Evolutionary conservation across 92 coral and sea anemone species (phyloP).

Genomic region (Phymanthus crucifer): DNA sequence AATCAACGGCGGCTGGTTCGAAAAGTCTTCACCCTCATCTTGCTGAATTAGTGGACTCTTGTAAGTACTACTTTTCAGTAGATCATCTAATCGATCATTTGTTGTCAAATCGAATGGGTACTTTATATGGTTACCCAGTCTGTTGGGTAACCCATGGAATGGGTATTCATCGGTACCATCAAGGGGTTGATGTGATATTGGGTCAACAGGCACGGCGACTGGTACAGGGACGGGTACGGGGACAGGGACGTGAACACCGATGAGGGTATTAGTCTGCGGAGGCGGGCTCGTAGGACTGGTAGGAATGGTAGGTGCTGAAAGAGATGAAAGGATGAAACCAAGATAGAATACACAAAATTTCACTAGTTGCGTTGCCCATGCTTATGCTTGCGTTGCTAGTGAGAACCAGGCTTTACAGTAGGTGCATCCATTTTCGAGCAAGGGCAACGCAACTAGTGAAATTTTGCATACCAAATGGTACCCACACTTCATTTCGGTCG

Average conservation of each 20-base stretch:
- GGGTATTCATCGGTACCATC: slow-evolving; percentile 6
- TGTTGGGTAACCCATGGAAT: not conserved
- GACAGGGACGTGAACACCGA: slow-evolving; percentile 20
- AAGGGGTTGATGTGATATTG: slow-evolving; percentile 29
- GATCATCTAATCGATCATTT: not conserved
- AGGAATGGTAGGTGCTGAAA: not conserved
- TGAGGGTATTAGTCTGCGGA: slow-evolving; percentile 12
- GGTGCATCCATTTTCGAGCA: no score
- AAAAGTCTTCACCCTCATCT: not conserved
- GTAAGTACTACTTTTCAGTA: not conserved
- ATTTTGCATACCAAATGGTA: no score
- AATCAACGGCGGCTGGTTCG: not conserved
- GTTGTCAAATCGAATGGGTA: not conserved
- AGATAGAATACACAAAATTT: no score
- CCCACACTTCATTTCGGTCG: no score
- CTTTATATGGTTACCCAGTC: not conserved
- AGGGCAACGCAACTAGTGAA: no score
- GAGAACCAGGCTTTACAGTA: no score
- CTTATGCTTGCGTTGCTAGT: no score
- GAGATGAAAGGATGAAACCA: not conserved
- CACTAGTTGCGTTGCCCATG: no score
- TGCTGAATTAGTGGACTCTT: not conserved
- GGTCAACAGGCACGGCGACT: slow-evolving; percentile 30
- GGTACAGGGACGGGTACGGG: slow-evolving; percentile 38
- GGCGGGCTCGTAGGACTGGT: not conserved